Evolutionary conservation across 2,888 invertebrate species (phyloP), one percentile per base, ranked within the genome.

Genomic region (Alcis repandata): DNA sequence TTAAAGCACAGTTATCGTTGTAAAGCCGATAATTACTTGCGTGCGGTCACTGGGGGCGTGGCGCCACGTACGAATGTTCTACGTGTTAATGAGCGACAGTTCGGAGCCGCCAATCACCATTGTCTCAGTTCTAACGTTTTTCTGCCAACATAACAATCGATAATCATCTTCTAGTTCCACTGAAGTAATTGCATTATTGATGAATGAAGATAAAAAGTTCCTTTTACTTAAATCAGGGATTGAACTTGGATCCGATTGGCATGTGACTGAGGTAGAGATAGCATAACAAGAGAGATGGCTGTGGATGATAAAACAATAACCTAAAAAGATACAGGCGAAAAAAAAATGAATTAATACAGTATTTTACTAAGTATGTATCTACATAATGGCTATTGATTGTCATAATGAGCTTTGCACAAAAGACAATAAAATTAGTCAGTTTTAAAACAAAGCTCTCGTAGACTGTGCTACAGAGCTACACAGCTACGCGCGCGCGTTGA

Each of bases 401-500:
- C 6, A 27, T 27, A 4, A 27, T 27, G 27, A 27, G 27, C 2
- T 27, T 27, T 27, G 27, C 6, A 4, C 2, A 27, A 27, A 27
- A 4, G 6, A 27, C 2, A 27, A 27, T 27, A 27, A 27, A 2
- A 27, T 27, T 27, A 27, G 27, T 2, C 3, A 17, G 2, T 43
- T 43, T 43, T 0, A 17, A 45, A 45, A 13, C 6, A 22, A 22
- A 45, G 20, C 7, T 20, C n/a, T 15, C 15, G 20, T 32, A 32
- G 15, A 27, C 6, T 32, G 27, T 13, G 32, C 32, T 32, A 49
- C 32, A 45, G 27, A 4, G 15, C 6, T 15, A 40, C 32, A 15
- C 1, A 7, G 41, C 32, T 15, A 20, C 20, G 53, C 43, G 58
- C 51, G 76, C 80, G 83, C 85, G 85, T 85, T 86, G 78, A 85